phyloP scores from a whole-genome alignment of 2,113 vertebrate species.

The Erythrocercus mccallii region DNA sequence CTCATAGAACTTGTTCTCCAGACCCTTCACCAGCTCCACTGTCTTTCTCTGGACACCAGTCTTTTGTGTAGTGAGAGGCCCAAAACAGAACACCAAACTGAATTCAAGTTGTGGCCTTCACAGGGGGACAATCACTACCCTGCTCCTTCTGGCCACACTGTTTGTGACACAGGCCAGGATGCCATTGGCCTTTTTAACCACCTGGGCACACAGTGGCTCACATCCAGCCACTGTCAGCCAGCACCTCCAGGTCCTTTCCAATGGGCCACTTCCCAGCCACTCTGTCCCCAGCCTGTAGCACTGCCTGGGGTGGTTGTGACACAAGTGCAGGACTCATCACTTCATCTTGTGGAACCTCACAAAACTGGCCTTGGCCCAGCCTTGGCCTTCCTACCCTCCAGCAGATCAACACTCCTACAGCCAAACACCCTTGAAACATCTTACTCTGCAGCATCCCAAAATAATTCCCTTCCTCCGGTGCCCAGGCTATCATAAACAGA shows the following conservation, averaged over 20 bases:
- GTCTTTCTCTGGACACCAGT: background rate
- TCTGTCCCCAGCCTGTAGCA: background rate
- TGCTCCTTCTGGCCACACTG: background rate
- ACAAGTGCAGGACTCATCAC: background rate
- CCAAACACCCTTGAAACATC: background rate
- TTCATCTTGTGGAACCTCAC: background rate
- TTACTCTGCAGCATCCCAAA: background rate
- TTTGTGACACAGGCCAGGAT: background rate
- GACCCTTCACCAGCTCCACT: background rate
- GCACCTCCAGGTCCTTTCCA: background rate
- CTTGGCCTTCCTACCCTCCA: background rate
- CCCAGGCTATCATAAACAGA: background rate
- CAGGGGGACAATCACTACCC: background rate
- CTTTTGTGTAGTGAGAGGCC: background rate
- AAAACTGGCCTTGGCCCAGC: background rate
- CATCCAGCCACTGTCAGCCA: background rate
- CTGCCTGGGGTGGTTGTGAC: background rate
- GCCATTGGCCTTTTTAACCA: fast-evolving
- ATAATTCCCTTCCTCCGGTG: background rate
- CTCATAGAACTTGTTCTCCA: background rate
- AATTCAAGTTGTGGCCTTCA: background rate
- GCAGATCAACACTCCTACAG: background rate
- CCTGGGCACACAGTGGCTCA: background rate
- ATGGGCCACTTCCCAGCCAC: background rate
- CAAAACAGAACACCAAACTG: background rate